Percentiles rank a stretch among this genome's conserved stretches.
Conservation (phyloP, 2,797 vertebrate species). For the Lerista edwardsae region DNA sequence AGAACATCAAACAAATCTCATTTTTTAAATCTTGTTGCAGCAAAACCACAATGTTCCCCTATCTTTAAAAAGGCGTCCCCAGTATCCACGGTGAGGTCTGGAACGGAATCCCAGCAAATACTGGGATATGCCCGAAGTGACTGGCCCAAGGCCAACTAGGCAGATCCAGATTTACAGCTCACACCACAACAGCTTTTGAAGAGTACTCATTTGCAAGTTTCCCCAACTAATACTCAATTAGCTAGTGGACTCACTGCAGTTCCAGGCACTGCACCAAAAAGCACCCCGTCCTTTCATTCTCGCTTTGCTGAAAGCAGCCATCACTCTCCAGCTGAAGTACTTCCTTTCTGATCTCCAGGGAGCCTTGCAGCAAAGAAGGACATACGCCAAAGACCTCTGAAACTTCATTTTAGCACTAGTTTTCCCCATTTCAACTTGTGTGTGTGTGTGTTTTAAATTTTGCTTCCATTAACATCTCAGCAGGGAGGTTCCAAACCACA, state of each 20-base stretch:
- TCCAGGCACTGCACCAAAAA: not conserved
- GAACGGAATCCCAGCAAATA: too few species aligned
- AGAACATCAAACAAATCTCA: too few species aligned
- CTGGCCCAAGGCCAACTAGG: not conserved
- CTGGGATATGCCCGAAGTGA: too few species aligned
- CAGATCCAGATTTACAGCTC: not conserved
- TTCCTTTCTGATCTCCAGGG: constrained; percentile 15
- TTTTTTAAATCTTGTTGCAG: too few species aligned
- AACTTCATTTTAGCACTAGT: not conserved
- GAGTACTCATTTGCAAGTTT: not conserved
- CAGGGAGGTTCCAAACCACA: not conserved
- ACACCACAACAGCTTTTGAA: not conserved
- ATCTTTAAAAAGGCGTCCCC: too few species aligned
- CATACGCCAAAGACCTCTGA: not conserved
- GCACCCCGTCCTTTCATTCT: not conserved
- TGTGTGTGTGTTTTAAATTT: not conserved
- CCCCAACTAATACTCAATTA: not conserved
- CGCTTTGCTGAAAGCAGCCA: constrained; percentile 3
- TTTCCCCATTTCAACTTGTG: not conserved
- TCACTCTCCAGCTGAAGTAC: constrained; percentile 1
- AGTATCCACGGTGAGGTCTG: too few species aligned
- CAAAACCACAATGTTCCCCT: too few species aligned
- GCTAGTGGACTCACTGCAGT: not conserved
- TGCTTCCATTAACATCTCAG: constrained; percentile 7
- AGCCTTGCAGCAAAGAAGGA: not conserved